phyloP scores from a whole-genome alignment of 2,797 vertebrate genomes.

The Enteromius treurensis region DNA sequence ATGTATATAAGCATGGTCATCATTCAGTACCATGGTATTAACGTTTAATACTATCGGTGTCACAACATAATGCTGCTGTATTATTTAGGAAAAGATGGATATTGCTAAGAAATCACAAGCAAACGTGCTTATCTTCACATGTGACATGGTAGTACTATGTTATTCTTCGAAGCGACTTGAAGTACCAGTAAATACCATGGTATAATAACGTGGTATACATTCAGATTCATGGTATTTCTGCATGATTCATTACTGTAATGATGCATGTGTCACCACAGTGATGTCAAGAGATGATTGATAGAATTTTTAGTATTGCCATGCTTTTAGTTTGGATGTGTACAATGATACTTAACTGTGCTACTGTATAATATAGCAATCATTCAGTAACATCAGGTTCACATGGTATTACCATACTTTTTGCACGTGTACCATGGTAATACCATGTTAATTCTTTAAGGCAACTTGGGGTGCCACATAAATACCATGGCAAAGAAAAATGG shows the following conservation, averaged over 20 bases:
- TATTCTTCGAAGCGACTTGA: not conserved
- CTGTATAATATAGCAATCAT: not conserved
- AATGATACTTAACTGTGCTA: not conserved
- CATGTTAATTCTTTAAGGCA: not conserved
- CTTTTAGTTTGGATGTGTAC: not conserved
- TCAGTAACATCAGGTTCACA: no score
- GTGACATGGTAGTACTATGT: not conserved
- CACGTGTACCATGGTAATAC: not conserved
- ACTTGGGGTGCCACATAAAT: not conserved
- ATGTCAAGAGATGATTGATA: not conserved
- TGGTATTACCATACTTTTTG: not conserved
- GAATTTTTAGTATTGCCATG: not conserved
- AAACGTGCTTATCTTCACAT: not conserved
- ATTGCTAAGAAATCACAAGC: no score
- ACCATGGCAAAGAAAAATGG: not conserved
- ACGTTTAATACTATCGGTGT: not conserved
- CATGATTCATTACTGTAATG: not conserved
- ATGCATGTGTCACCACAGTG: not conserved
- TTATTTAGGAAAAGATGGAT: not conserved
- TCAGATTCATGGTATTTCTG: not conserved
- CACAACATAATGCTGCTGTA: not conserved
- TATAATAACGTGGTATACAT: not conserved
- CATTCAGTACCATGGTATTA: not conserved
- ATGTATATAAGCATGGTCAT: not conserved
- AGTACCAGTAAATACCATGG: not conserved